Base-by-base conservation (phyloP, 2,888 invertebrate species). In the Eledone cirrhosa region DNA sequence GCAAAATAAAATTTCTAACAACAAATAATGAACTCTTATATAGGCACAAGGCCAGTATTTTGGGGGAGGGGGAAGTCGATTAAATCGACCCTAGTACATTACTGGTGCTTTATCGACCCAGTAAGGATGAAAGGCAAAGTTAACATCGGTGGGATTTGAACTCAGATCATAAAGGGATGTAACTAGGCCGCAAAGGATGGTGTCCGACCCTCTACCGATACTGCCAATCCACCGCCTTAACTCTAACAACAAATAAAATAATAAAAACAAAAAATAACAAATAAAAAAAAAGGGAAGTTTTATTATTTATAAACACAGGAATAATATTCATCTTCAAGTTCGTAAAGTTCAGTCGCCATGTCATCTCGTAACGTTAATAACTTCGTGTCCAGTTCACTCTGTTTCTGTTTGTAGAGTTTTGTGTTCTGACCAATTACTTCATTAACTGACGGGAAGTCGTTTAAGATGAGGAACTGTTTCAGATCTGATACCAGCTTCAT, bases 401-500 rank as follows among this genome's bases (percentile, higher is more conserved):
- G 97, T 88, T 96, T 96, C 0, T 95, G 95, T 79, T 96, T 94
- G 89, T 96, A 97, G 19, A 97, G 91, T 89, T 96, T 95, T 0
- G 96, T 96, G 89, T 97, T 97, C 85, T 95, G 95, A n/a, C 95
- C 94, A 82, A 99, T 98, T 0, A 98, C 96, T 89, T 98, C 97
- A 90, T 99, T 99, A 0, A 99, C 97, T 1, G 98, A 97, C 72
- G 97, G 97, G 90, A 99, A 99, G 91, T 99, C 99, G 91, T 99
- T 99, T 29, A 99, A 93, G 87, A 99, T 98, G 72, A 99, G 92
- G 91, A 98, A 99, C 89, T 99, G 98, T 89, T 99, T 99, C 82
- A 99, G 96, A 90, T 99, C 98, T 0, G 98, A 97, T 0, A 98
- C 97, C 47, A 99, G 92, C 91, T 98, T 98, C 95, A 98, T 96